phyloP scores from a whole-genome alignment of 1,140 invertebrate species.

The Paracyclopina nana region DNA sequence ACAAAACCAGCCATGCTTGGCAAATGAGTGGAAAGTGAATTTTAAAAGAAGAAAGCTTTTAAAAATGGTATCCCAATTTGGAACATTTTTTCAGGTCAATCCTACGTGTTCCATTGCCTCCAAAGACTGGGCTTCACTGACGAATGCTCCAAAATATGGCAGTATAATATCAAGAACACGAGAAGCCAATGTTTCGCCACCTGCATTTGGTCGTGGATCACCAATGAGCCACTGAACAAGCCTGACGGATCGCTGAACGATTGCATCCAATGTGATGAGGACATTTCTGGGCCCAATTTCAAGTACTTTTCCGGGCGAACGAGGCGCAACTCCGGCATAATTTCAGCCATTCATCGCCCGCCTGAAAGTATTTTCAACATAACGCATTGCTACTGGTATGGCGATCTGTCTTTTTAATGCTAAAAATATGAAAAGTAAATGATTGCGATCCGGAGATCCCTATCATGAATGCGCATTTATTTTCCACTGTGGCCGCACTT shows the following conservation, averaged over 20 bases:
- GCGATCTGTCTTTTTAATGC: no score
- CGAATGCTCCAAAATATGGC: background rate
- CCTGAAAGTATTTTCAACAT: background rate
- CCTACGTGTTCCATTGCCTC: background rate
- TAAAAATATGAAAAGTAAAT: no score
- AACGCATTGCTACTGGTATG: slow-evolving; percentile 10
- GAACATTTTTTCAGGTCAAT: no score
- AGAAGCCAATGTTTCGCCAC: background rate
- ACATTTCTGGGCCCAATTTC: slow-evolving; percentile 4
- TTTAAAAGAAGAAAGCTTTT: no score
- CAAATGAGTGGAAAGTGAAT: no score
- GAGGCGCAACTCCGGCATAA: background rate
- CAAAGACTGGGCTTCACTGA: background rate
- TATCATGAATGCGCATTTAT: no score
- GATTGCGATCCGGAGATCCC: no score
- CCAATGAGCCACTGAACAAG: slow-evolving; percentile 2
- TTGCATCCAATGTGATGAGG: slow-evolving; percentile 11
- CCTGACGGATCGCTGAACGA: background rate
- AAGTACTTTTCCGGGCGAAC: background rate
- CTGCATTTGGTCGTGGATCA: background rate
- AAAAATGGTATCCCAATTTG: no score
- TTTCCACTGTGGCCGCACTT: no score
- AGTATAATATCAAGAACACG: slow-evolving; percentile 3
- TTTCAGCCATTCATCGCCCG: slow-evolving; percentile 1
- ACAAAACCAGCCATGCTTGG: no score